Conservation (phyloP, 2,797 vertebrate species). For the Pristis pectinata region DNA sequence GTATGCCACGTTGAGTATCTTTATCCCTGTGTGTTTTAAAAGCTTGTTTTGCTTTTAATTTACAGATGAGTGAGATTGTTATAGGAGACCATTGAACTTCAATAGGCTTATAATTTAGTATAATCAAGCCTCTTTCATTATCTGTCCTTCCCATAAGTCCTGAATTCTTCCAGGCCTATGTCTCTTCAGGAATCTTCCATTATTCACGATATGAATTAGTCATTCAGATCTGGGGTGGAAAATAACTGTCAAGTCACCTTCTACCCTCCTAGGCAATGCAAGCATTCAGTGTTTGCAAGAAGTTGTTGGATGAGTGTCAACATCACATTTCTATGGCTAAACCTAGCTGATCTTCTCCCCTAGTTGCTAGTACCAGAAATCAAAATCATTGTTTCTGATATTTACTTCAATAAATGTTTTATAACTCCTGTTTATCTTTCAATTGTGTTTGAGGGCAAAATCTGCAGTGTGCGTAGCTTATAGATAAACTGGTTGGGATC, state of each 20-base stretch:
- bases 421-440: not conserved
- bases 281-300: not conserved
- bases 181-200: not conserved
- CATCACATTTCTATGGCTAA: not conserved
- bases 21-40: not conserved
- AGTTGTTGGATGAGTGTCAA: not conserved
- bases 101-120: not conserved
- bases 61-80: not conserved
- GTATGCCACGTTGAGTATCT: too few species aligned
- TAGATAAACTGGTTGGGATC: not conserved
- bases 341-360: not conserved
- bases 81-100: not conserved
- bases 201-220: not conserved
- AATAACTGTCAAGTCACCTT: not conserved
- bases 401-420: too few species aligned
- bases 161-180: not conserved
- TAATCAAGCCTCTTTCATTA: not conserved
- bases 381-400: not conserved
- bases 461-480: too few species aligned
- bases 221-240: not conserved
- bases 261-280: not conserved
- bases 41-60: conserved; percentile 10
- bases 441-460: not conserved
- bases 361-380: not conserved
- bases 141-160: not conserved